Evolutionary conservation across 2,113 vertebrate genomes (phyloP), one percentile per base, ranked within the genome.

Genomic region (Cervus canadensis): DNA sequence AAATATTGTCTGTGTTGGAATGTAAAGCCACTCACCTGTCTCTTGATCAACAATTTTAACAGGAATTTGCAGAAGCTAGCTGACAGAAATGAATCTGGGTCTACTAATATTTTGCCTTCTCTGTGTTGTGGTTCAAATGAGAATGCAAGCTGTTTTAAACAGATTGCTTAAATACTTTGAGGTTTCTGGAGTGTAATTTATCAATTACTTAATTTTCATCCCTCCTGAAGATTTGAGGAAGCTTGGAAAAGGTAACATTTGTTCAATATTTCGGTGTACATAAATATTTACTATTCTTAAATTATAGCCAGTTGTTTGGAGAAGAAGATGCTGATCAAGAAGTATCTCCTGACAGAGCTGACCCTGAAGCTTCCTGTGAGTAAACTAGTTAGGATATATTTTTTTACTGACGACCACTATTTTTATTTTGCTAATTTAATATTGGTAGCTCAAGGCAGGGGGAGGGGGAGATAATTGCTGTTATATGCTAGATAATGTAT

Each of bases 271-370:
- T 91, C 79, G 19, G 57, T 97, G 8, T 78, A 26, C 26, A 26
- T 95, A 83, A 96, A 48, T 97, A 19, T 93, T 89, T 87, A 87
- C 25, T 91, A 17, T n/a, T 98, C 85, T 97, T 96, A 40, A 97
- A 98, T 98, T 98, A 7, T 43, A 99, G 99, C 98, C 99, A 99
- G 97, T 98, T 99, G 59, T 99, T 99, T 98, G 99, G 99, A 96
- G 99, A 99, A 98, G 99, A 99, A 97, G 99, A 99, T 96, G 99
- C 99, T 2, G 99, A 99, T 98, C 99, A 99, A 98, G 99, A 99
- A 98, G 99, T 99, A 4, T 99, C 99, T 0, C 99, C 99, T 4
- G 99, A 99, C 98, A 99, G 99, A 21, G 99, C 99, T 16, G 99
- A 99, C 97, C 99, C 99, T 36, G 99, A 99, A 98, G 99, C 99